Conservation (phyloP, 2,113 vertebrate species). For the Gallinago media region DNA sequence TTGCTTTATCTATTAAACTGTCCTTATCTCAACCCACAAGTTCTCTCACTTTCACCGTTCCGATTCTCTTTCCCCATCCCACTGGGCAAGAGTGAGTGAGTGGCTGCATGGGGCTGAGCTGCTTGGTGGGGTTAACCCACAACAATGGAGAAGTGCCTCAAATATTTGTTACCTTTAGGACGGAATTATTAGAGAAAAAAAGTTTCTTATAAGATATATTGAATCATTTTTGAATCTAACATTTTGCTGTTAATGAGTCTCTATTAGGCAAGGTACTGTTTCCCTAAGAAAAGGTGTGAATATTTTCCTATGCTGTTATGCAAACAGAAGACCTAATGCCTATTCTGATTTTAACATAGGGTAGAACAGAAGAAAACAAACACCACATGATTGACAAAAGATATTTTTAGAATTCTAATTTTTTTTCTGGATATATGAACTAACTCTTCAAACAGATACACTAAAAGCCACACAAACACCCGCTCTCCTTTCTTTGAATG, state of each 20-base stretch:
- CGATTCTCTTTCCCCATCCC: not conserved
- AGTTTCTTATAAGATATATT: not conserved
- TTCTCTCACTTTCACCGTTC: not conserved
- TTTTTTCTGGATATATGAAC: not conserved
- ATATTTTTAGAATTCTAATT: slow-evolving; percentile 5
- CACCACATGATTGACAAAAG: not conserved
- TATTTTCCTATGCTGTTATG: slow-evolving; percentile 9
- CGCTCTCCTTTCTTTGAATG: not conserved
- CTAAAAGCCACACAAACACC: not conserved
- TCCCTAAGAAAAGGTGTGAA: not conserved
- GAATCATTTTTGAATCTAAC: not conserved
- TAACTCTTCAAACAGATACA: not conserved
- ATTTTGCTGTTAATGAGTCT: not conserved
- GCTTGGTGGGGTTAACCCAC: not conserved
- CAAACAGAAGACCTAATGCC: not conserved
- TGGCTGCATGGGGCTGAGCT: not conserved
- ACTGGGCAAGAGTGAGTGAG: not conserved
- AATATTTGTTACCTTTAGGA: not conserved
- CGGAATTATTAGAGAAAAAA: not conserved
- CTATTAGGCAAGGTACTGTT: not conserved
- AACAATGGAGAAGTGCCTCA: not conserved
- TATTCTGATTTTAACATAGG: not conserved
- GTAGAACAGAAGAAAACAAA: slow-evolving; percentile 9
- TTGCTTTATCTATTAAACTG: not conserved
- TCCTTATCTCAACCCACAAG: not conserved